phyloP scores from a whole-genome alignment of 2,113 vertebrate genomes.

The Toxostoma redivivum region DNA sequence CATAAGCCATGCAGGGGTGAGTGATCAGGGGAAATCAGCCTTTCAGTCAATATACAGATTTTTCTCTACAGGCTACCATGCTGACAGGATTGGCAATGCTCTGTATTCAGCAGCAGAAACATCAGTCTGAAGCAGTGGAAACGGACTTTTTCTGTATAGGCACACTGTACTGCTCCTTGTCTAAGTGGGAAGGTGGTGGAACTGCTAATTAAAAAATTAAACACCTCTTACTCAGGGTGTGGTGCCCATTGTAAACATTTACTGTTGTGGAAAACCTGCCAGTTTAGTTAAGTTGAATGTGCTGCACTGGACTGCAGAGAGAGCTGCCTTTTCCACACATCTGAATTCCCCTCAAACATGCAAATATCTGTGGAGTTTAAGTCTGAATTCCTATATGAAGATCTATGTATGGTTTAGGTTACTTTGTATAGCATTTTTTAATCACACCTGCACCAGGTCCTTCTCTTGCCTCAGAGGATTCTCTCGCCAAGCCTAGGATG shows the following conservation, averaged over 20 bases:
- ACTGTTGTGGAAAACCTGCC: neutral
- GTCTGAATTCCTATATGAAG: neutral
- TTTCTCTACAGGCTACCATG: neutral
- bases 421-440: neutral
- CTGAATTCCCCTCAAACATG: neutral
- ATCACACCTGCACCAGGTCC: neutral
- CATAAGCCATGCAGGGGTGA: slow-evolving; percentile 12
- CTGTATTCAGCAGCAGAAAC: neutral
- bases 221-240: neutral
- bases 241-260: neutral
- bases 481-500: neutral
- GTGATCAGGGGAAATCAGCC: neutral
- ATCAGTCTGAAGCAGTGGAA: neutral
- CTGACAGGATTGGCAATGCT: neutral
- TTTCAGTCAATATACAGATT: neutral
- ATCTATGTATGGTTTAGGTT: neutral
- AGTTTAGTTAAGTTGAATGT: neutral
- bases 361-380: neutral
- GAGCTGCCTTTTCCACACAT: neutral
- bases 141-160: neutral
- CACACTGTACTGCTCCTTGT: neutral
- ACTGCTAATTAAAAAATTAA: neutral
- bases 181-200: accelerated
- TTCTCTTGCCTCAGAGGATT: neutral
- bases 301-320: neutral